Evolutionary conservation across 2,797 vertebrate genomes (phyloP), one percentile per base, ranked within the genome.

Genomic region (Acanthornis magna): DNA sequence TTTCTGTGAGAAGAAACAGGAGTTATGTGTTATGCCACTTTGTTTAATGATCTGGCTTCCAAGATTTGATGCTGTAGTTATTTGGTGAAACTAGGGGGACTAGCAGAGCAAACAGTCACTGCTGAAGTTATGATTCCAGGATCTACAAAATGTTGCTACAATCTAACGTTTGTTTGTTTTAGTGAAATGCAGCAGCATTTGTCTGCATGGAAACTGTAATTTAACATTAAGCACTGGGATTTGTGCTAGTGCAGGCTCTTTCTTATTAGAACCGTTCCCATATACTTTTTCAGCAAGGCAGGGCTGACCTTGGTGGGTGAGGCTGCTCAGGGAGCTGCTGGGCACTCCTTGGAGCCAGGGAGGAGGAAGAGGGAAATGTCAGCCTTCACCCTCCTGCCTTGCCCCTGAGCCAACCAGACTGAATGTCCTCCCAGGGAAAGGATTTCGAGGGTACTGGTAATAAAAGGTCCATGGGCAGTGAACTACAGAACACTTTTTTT

Each of bases 151-250:
- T 91, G 82, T 92, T 96, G 94, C 60, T 55, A 53, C 63, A 81
- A 78, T 91, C 68, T 95, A 74, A 94, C 66, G 83, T 96, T 96
- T 92, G 74, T 93, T 97, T 77, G 87, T 87, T 97, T 85, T 68
- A 85, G 95, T 95, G 97, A 96, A 96, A 96, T 68, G 66, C 85
- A 95, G 72, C 84, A 81, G 76, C 53, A 82, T 96, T 97, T 95
- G 77, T 76, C 83, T 95, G 76, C 94, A 74, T 57, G 53, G 93
- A 93, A 96, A 70, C 54, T 92, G 72, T 93, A 94, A 96, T 96
- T 94, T 97, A 94, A 77, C 92, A 93, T 68, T 73, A 93, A 72
- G 66, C 89, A 96, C 36, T 96, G 45, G 93, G 91, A 91, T 95
- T 95, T 96, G 91, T 95, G 65, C 85, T 94, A 34, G 95, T 95